Percentiles rank a stretch among this genome's conserved stretches.
Evolutionary conservation across 2,113 vertebrate genomes (phyloP).

Genomic region (Neomonachus schauinslandi): DNA sequence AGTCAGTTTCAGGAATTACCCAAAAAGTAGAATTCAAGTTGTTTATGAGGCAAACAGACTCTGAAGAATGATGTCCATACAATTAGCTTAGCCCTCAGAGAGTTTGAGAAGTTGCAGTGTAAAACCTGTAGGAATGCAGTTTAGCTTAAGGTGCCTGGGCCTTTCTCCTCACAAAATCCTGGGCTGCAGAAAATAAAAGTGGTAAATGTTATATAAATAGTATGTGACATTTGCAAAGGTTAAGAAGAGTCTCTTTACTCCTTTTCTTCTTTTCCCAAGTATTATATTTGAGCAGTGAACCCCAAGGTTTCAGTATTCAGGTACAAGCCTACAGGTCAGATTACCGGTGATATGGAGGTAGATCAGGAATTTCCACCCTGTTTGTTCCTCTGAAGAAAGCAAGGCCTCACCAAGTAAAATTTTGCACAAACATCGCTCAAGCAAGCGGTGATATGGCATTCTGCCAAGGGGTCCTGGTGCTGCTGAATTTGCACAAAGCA

Average conservation of each 20-base stretch:
- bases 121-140: slow-evolving; percentile 73
- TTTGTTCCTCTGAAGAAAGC: slow-evolving; percentile 66
- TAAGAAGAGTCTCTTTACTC: slow-evolving; percentile 67
- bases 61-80: slow-evolving; percentile 53
- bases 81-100: slow-evolving; percentile 56
- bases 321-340: slow-evolving; percentile 64
- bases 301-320: slow-evolving; percentile 72
- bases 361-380: slow-evolving; percentile 73
- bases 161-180: slow-evolving; percentile 72
- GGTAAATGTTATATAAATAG: slow-evolving; percentile 78
- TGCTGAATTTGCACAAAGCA: slow-evolving; percentile 56
- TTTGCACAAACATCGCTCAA: slow-evolving; percentile 11
- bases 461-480: slow-evolving; percentile 47
- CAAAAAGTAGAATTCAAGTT: slow-evolving; percentile 65
- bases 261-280: slow-evolving; percentile 68
- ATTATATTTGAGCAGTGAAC: slow-evolving; percentile 81
- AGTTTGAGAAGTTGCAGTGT: slow-evolving; percentile 51
- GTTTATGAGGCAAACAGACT: slow-evolving; percentile 44
- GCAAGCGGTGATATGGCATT: slow-evolving; percentile 28
- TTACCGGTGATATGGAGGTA: slow-evolving; percentile 67
- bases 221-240: slow-evolving; percentile 71
- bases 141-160: slow-evolving; percentile 74
- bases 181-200: slow-evolving; percentile 69
- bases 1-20: slow-evolving; percentile 58
- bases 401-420: slow-evolving; percentile 26